Base-by-base conservation (phyloP, 2,888 invertebrate genomes). In the Drosophila koepferae region DNA sequence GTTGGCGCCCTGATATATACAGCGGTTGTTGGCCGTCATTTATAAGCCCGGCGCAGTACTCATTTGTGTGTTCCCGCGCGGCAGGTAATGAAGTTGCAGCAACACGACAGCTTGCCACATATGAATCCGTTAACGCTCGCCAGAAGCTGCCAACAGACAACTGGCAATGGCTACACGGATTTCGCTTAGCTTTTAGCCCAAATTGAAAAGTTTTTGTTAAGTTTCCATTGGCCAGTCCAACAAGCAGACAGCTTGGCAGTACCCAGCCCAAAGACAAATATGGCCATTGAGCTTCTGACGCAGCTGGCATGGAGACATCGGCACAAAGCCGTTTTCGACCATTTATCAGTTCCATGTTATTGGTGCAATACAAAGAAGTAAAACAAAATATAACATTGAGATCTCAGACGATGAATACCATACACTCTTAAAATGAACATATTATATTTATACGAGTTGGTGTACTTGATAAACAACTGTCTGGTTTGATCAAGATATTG, bases 271-370 rank as follows among this genome's bases (percentile, higher is more conserved):
- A 79, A 62, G 84, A 84, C 80, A 84, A 88, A 84, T 86, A 80
- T 72, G 78, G 69, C 54, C 81, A 71, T 66, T 54, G 56, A 61
- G 63, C 71, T 56, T 68, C 61, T 78, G 85, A 44, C 69, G 51
- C 72, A 81, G 81, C 80, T 86, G 83, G 62, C 63, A 48, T 49
- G 70, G 77, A 72, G 75, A 83, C 84, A 86, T 74, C 74, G 80
- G 77, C 85, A 84, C 89, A 85, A 85, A 85, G 87, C 87, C 79
- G 76, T 81, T 90, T 69, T 72, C 58, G 87, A 77, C 89, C 87
- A 87, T 87, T 89, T 87, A 90, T 87, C 87, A 87, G 90, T 69
- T 77, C 81, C 49, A 72, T 85, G 90, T 80, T 90, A 90, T 90
- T 87, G 90, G 89, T 75, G 76, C 48, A 60, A 74, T 63, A 20